These are phyloP conservation scores for Pseudomyrmex concolor DNA, from an alignment of 1,140 invertebrate species.

Conservation along the genomic window DNA sequence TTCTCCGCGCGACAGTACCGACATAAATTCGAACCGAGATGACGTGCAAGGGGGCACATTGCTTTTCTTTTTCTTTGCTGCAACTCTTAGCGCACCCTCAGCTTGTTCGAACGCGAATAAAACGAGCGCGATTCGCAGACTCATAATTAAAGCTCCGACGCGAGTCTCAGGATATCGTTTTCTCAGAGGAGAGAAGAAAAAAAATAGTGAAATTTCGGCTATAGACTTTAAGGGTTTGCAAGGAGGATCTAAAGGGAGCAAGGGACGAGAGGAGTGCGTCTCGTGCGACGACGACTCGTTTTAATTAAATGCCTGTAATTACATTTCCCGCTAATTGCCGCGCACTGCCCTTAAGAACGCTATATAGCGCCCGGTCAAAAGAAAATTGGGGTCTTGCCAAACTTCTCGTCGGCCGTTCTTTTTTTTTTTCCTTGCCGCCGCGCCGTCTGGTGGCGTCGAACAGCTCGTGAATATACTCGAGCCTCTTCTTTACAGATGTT, in stretches of 20 bases:
- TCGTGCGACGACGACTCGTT: slow-evolving; percentile 73
- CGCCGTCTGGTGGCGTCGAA: slow-evolving; percentile 70
- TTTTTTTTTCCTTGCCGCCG: slow-evolving; percentile 56
- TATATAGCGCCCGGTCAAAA: slow-evolving; percentile 63
- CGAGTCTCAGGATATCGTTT: slow-evolving; percentile 62
- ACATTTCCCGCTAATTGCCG: slow-evolving; percentile 80
- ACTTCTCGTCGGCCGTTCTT: slow-evolving; percentile 61
- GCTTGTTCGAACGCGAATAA: slow-evolving; percentile 10
- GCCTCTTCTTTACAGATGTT: slow-evolving; percentile 5
- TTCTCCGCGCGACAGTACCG: neutral
- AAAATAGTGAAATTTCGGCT: slow-evolving; percentile 68
- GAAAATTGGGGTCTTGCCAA: slow-evolving; percentile 72
- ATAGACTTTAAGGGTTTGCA: slow-evolving; percentile 51
- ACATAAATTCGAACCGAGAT: slow-evolving; percentile 49
- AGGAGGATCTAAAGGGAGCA: slow-evolving; percentile 8
- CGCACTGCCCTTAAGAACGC: slow-evolving; percentile 62
- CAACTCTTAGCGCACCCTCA: slow-evolving; percentile 1
- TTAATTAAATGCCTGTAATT: slow-evolving; percentile 81
- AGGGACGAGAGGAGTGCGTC: slow-evolving; percentile 11
- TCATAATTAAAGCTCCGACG: slow-evolving; percentile 64
- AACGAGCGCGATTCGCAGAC: slow-evolving; percentile 38
- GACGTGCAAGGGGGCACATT: neutral
- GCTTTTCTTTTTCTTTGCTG: neutral
- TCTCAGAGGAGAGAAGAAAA: slow-evolving; percentile 22
- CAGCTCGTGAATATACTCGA: slow-evolving; percentile 21